These are phyloP conservation scores for Apantesis nais DNA, from an alignment of 2,888 invertebrate genomes.

Conservation along the genomic window DNA sequence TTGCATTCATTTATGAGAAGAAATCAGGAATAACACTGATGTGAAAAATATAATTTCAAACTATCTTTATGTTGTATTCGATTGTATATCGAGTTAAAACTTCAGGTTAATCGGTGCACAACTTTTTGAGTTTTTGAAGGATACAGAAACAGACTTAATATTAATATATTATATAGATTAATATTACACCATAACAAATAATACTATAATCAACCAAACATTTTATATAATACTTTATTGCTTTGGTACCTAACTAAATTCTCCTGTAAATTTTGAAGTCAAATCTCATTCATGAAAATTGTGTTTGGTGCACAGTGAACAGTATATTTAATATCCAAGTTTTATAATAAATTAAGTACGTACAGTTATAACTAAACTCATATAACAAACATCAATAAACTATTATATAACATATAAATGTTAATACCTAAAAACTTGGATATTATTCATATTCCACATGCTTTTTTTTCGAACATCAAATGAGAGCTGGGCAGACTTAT, in stretches of 20 bases:
- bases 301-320: background rate
- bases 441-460: constrained; percentile 31
- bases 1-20: too few species aligned
- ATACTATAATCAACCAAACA: background rate
- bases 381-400: constrained; percentile 6
- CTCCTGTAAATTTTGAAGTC: background rate
- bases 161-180: background rate
- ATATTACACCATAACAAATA: constrained; percentile 4
- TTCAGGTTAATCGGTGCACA: background rate
- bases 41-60: too few species aligned
- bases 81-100: too few species aligned
- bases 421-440: constrained; percentile 42
- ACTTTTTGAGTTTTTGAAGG: background rate
- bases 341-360: background rate
- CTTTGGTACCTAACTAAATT: constrained; percentile 32
- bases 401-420: constrained; percentile 24
- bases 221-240: constrained; percentile 11
- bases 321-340: background rate
- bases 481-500: background rate
- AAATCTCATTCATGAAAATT: background rate
- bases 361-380: background rate
- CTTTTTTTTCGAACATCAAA: background rate
- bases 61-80: too few species aligned
- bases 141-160: background rate
- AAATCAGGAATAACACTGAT: too few species aligned